phyloP scores from a whole-genome alignment of 2,888 invertebrate species.

The Drosophila hamatofila region DNA sequence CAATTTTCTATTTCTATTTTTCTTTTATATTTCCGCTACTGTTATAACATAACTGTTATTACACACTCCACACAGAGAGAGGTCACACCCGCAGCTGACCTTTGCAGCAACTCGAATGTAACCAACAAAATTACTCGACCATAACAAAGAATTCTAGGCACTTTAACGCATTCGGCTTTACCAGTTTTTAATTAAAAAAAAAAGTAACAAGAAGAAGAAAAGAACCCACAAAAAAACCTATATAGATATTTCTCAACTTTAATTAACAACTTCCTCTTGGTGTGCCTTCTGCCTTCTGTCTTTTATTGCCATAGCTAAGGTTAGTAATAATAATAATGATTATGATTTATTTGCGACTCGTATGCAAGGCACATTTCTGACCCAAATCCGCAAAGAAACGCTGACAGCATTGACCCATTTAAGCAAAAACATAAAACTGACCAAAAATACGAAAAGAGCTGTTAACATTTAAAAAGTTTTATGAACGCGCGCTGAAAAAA shows the following conservation, averaged over 20 bases:
- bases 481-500: constrained; percentile 1
- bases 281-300: constrained; percentile 28
- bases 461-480: constrained; percentile 4
- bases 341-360: constrained; percentile 55
- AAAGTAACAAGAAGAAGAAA: constrained; percentile 24
- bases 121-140: constrained; percentile 67
- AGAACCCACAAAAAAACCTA: constrained; percentile 35
- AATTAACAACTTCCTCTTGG: constrained; percentile 74
- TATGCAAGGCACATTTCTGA: constrained; percentile 69
- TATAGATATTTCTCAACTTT: constrained; percentile 36
- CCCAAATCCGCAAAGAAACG: constrained; percentile 61
- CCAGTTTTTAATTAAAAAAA: constrained; percentile 53
- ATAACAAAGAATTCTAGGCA: constrained; percentile 52
- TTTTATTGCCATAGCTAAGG: constrained; percentile 61
- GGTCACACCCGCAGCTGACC: constrained; percentile 51
- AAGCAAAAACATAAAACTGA: constrained; percentile 15
- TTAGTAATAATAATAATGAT: constrained; percentile 53
- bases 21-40: constrained; percentile 1
- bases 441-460: constrained; percentile 10
- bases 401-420: constrained; percentile 73
- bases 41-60: constrained; percentile 4
- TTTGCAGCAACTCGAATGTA: constrained; percentile 52
- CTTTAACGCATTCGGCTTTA: constrained; percentile 20
- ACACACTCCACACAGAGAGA: constrained; percentile 3
- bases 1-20: not conserved